Evolutionary conservation across 2,113 vertebrate species (phyloP).

Genomic region (Aleadryas rufinucha): DNA sequence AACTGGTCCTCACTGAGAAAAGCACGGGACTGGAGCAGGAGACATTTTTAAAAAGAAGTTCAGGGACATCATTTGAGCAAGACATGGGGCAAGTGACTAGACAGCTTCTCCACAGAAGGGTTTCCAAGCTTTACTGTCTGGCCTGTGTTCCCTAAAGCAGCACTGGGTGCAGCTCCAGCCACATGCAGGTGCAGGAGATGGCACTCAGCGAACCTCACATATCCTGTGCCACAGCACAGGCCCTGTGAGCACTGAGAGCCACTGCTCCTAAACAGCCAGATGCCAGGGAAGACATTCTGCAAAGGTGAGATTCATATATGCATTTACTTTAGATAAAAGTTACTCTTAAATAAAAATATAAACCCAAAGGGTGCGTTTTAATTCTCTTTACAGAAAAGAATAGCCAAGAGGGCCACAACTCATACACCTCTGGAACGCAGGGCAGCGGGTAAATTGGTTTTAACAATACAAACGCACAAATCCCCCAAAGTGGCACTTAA

Average conservation of each 20-base stretch:
- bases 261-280: background rate
- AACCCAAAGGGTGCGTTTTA: background rate
- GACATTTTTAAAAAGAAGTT: background rate
- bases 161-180: background rate
- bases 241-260: background rate
- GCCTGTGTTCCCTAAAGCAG: background rate
- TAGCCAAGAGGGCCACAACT: background rate
- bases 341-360: background rate
- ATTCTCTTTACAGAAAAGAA: background rate
- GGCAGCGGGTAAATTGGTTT: background rate
- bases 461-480: background rate
- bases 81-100: background rate
- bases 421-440: background rate
- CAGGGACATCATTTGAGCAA: background rate
- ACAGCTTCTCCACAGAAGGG: background rate
- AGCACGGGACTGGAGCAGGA: background rate
- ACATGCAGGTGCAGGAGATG: rapidly evolving
- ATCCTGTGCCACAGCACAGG: background rate
- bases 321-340: background rate
- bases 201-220: background rate
- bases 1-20: background rate
- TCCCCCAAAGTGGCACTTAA: background rate
- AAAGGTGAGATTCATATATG: background rate
- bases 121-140: background rate
- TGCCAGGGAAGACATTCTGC: background rate